Conservation (phyloP, 2,113 vertebrate species). For the Sebastes schlegelii region DNA sequence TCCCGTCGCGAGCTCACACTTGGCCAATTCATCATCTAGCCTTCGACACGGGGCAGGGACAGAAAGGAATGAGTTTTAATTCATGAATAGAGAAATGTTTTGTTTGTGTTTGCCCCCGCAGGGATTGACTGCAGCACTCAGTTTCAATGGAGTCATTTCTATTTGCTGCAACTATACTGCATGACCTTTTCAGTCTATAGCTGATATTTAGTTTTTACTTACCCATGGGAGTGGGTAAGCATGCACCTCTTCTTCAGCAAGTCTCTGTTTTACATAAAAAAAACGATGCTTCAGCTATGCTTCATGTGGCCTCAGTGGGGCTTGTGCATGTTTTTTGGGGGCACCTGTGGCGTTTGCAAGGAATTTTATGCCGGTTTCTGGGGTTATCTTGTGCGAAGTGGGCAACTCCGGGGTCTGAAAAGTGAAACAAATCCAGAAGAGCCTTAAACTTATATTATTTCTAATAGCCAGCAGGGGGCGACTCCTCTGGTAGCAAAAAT, state of each 20-base stretch:
- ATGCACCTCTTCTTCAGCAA: slow-evolving; percentile 10
- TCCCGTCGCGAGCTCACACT: slow-evolving; percentile 67
- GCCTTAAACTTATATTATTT: too few relatives aligned
- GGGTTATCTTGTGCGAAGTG: too few relatives aligned
- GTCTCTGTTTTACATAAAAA: slow-evolving; percentile 22
- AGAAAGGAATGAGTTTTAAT: slow-evolving; percentile 56
- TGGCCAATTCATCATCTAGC: slow-evolving; percentile 72
- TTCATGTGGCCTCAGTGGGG: slow-evolving; percentile 1
- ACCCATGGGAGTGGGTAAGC: background rate
- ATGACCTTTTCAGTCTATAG: slow-evolving; percentile 22
- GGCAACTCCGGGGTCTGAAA: too few relatives aligned
- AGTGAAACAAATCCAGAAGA: too few relatives aligned
- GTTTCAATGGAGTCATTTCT: slow-evolving; percentile 32
- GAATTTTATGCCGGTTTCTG: slow-evolving; percentile 38
- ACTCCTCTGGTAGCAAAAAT: too few relatives aligned
- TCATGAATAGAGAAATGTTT: slow-evolving; percentile 47
- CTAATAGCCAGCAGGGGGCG: too few relatives aligned
- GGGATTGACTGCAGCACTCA: slow-evolving; percentile 35
- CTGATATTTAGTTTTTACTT: slow-evolving; percentile 5
- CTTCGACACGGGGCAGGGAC: slow-evolving; percentile 23
- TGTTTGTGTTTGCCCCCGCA: slow-evolving; percentile 33
- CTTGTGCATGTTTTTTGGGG: slow-evolving; percentile 19
- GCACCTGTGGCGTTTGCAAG: slow-evolving; percentile 38
- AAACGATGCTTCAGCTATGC: background rate
- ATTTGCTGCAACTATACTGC: slow-evolving; percentile 17